Conservation (phyloP, 2,888 invertebrate species). For the Thelaira solivaga region DNA sequence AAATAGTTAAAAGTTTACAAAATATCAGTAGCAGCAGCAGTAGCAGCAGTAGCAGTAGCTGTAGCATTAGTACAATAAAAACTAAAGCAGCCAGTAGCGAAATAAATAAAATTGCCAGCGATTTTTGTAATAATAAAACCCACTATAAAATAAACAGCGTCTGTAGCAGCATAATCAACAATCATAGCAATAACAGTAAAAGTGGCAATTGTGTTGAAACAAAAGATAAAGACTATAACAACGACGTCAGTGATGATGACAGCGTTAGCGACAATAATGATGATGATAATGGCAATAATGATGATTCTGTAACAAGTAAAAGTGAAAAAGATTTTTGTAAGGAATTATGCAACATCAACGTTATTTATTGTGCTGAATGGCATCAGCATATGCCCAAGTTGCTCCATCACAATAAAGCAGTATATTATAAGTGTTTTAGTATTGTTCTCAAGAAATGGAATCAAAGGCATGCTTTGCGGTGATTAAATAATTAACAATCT, state of each 20-base stretch:
- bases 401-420: conserved; percentile 15
- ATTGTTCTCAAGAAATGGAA: conserved; percentile 32
- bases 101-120: conserved; percentile 63
- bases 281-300: conserved; percentile 25
- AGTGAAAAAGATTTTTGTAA: conserved; percentile 6
- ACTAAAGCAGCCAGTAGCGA: conserved; percentile 14
- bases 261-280: conserved; percentile 14
- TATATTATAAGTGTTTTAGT: conserved; percentile 26
- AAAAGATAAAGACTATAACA: background rate
- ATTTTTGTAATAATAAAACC: conserved; percentile 28
- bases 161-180: conserved; percentile 53
- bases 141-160: conserved; percentile 25
- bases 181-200: conserved; percentile 25
- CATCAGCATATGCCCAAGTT: background rate
- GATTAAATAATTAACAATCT: conserved; percentile 61
- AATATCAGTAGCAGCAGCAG: conserved; percentile 26
- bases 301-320: conserved; percentile 30
- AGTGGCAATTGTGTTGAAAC: conserved; percentile 38
- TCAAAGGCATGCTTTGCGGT: conserved; percentile 61
- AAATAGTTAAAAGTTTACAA: conserved; percentile 32
- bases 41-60: conserved; percentile 11
- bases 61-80: conserved; percentile 38
- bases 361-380: conserved; percentile 3
- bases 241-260: conserved; percentile 15
- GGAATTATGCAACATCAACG: conserved; percentile 25